Conservation (phyloP, 2,797 vertebrate species). For the Fratercula arctica region DNA sequence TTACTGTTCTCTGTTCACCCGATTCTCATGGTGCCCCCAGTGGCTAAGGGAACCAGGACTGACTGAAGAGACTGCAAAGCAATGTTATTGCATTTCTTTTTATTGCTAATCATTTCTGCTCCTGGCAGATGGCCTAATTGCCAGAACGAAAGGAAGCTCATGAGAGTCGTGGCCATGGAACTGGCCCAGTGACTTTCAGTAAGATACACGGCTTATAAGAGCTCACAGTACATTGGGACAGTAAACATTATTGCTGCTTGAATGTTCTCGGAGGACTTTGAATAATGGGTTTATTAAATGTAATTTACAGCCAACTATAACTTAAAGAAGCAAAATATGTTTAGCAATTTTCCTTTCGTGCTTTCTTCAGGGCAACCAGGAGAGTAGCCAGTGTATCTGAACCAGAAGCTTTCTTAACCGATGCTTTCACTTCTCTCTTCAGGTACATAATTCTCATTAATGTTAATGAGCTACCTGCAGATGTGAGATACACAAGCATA, state of each 20-base stretch:
- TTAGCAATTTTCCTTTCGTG: slow-evolving; percentile 22
- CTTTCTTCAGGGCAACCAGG: background rate
- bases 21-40: background rate
- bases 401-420: slow-evolving; percentile 8
- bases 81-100: slow-evolving; percentile 70
- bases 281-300: slow-evolving; percentile 62
- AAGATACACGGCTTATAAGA: slow-evolving; percentile 52
- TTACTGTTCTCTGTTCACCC: slow-evolving; percentile 4
- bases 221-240: slow-evolving; percentile 29
- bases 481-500: background rate
- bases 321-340: slow-evolving; percentile 56
- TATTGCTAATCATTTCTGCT: slow-evolving; percentile 71
- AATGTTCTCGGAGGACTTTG: slow-evolving; percentile 49
- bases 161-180: slow-evolving; percentile 51
- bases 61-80: slow-evolving; percentile 36
- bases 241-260: slow-evolving; percentile 65
- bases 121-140: slow-evolving; percentile 75
- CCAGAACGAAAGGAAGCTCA: slow-evolving; percentile 61
- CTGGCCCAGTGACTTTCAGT: slow-evolving; percentile 67
- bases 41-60: slow-evolving; percentile 3
- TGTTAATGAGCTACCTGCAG: background rate
- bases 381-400: background rate
- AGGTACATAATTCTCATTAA: background rate
- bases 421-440: slow-evolving; percentile 32
- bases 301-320: slow-evolving; percentile 64